A percentile compares a stretch with the other conserved stretches of the same genome.
Evolutionary conservation across 1,140 invertebrate genomes (phyloP).

Genomic region (Cyclargus thomasi): DNA sequence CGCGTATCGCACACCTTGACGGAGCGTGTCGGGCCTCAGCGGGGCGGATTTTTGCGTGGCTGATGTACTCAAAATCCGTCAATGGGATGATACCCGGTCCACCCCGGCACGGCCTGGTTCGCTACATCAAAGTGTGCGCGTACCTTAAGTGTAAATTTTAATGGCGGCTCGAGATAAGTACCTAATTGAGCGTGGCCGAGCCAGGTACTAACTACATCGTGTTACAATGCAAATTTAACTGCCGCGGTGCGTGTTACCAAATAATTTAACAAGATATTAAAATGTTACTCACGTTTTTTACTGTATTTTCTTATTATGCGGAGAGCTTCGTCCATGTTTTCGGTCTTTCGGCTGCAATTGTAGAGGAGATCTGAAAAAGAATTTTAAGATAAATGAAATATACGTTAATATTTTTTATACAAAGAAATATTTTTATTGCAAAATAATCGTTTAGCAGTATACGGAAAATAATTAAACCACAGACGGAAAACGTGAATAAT

Average conservation of each 20-base stretch:
- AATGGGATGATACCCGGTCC: too few species aligned
- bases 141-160: conserved; percentile 4
- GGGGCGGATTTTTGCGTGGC: too few species aligned
- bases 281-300: neutral
- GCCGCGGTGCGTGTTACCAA: neutral
- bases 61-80: too few species aligned
- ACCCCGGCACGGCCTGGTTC: too few species aligned
- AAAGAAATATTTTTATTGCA: too few species aligned
- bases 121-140: too few species aligned
- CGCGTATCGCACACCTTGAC: too few species aligned
- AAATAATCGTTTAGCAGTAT: neutral
- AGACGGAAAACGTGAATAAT: neutral
- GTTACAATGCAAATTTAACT: neutral
- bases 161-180: neutral
- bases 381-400: neutral
- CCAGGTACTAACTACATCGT: neutral
- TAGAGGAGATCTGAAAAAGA: neutral
- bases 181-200: neutral
- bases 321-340: neutral
- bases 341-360: neutral
- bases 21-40: too few species aligned
- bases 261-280: neutral
- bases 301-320: conserved; percentile 1
- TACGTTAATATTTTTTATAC: too few species aligned
- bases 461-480: neutral